phyloP scores from a whole-genome alignment of 2,888 invertebrate species.

The Chrysotoxum bicinctum region DNA sequence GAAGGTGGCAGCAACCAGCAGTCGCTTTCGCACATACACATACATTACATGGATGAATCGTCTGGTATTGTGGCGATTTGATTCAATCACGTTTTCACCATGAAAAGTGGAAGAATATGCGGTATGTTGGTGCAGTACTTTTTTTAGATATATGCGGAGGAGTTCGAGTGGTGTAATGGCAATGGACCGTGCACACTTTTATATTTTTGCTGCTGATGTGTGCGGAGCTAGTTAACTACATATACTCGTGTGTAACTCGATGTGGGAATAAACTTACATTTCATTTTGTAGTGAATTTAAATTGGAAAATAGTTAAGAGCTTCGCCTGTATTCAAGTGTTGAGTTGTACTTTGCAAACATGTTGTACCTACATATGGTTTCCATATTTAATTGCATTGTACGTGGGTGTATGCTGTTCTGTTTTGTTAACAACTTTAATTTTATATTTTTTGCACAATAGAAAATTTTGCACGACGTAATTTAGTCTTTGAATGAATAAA shows the following conservation, averaged over 20 bases:
- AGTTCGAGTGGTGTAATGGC: slow-evolving; percentile 39
- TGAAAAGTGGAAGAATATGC: slow-evolving; percentile 42
- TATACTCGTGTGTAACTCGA: too few relatives aligned
- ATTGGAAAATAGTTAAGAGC: slow-evolving; percentile 24
- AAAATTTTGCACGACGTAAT: not conserved
- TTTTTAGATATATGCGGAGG: slow-evolving; percentile 6
- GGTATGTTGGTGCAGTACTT: slow-evolving; percentile 36
- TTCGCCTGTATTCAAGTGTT: slow-evolving; percentile 11
- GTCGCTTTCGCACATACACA: not conserved
- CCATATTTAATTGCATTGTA: slow-evolving; percentile 1
- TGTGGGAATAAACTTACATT: slow-evolving; percentile 50
- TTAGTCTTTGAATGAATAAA: not conserved
- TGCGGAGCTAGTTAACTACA: slow-evolving; percentile 30
- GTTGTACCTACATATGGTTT: not conserved
- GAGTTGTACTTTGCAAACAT: slow-evolving; percentile 6
- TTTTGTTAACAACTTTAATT: not conserved
- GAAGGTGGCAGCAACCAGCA: slow-evolving; percentile 61
- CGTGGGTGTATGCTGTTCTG: not conserved
- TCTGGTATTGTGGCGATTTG: slow-evolving; percentile 62
- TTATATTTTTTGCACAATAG: not conserved
- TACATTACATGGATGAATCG: not conserved
- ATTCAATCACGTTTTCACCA: slow-evolving; percentile 67
- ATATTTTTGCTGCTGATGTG: slow-evolving; percentile 14
- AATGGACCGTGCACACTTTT: slow-evolving; percentile 35
- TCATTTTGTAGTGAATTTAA: slow-evolving; percentile 44